These are phyloP conservation scores for Eretmocerus hayati DNA, from an alignment of 2,888 invertebrate species.

Conservation along the genomic window DNA sequence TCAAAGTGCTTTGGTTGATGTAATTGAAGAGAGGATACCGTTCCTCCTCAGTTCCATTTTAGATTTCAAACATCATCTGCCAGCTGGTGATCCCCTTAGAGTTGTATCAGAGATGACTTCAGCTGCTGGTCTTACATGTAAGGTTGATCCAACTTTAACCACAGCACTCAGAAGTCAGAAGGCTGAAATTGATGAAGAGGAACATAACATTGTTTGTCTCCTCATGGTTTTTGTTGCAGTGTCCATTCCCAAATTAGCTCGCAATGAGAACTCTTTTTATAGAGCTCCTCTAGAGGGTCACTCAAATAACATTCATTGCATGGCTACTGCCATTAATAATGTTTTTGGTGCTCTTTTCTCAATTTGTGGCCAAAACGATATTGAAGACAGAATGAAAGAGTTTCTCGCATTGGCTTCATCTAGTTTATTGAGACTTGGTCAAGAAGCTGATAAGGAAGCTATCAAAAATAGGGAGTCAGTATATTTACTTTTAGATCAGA, in stretches of 20 bases:
- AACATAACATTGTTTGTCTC: constrained; percentile 87
- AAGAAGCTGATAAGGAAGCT: constrained; percentile 91
- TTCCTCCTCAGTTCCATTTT: constrained; percentile 91
- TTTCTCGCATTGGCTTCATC: constrained; percentile 90
- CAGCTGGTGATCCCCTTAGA: constrained; percentile 81
- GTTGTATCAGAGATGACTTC: constrained; percentile 97
- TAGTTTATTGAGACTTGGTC: constrained; percentile 86
- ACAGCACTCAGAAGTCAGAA: constrained; percentile 51
- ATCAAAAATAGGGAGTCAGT: constrained; percentile 93
- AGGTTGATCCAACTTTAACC: constrained; percentile 92
- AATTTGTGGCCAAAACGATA: constrained; percentile 91
- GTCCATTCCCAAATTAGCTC: constrained; percentile 89
- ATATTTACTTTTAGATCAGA: constrained; percentile 91
- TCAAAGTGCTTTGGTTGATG: constrained; percentile 89
- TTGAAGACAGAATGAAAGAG: constrained; percentile 96
- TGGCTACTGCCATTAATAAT: constrained; percentile 92
- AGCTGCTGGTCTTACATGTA: constrained; percentile 87
- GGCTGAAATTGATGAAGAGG: constrained; percentile 71
- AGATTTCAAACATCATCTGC: constrained; percentile 88
- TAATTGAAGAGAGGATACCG: constrained; percentile 88
- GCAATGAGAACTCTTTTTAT: constrained; percentile 83
- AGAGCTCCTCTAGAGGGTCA: constrained; percentile 85
- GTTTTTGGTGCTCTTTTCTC: constrained; percentile 96
- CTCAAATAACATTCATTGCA: constrained; percentile 98
- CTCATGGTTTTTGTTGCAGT: constrained; percentile 99